phyloP scores from a whole-genome alignment of 2,888 invertebrate genomes.

The Drosophila leonis region DNA sequence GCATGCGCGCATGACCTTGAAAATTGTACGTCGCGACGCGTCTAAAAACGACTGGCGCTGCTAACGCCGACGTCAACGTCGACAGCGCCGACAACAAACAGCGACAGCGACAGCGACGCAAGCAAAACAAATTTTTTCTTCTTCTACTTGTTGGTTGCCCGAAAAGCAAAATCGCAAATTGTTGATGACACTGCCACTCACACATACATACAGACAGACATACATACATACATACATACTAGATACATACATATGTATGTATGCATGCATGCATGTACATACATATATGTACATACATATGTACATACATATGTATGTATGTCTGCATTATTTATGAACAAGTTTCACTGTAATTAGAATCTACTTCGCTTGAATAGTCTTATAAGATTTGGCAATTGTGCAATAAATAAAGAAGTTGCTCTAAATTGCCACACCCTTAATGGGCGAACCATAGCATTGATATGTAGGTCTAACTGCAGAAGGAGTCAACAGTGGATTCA shows the following conservation, averaged over 20 bases:
- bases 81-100: slow-evolving; percentile 32
- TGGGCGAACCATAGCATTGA: too few species aligned
- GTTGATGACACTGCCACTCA: slow-evolving; percentile 20
- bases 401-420: background rate
- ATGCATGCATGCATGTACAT: background rate
- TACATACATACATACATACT: background rate
- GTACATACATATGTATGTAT: background rate
- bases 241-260: background rate
- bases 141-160: slow-evolving; percentile 27
- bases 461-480: too few species aligned
- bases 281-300: background rate
- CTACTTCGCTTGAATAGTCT: background rate
- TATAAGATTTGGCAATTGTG: background rate
- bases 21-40: slow-evolving; percentile 34
- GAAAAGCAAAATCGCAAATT: slow-evolving; percentile 39
- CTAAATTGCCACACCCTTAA: too few species aligned
- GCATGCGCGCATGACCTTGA: slow-evolving; percentile 56
- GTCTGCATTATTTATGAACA: background rate
- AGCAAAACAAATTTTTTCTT: slow-evolving; percentile 26
- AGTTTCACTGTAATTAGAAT: background rate
- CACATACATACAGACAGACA: background rate
- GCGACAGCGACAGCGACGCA: slow-evolving; percentile 21
- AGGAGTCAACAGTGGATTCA: too few species aligned
- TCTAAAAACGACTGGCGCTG: slow-evolving; percentile 31
- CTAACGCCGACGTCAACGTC: slow-evolving; percentile 7